Conservation (phyloP, 2,888 invertebrate species). For the Anthoptus insignis region DNA sequence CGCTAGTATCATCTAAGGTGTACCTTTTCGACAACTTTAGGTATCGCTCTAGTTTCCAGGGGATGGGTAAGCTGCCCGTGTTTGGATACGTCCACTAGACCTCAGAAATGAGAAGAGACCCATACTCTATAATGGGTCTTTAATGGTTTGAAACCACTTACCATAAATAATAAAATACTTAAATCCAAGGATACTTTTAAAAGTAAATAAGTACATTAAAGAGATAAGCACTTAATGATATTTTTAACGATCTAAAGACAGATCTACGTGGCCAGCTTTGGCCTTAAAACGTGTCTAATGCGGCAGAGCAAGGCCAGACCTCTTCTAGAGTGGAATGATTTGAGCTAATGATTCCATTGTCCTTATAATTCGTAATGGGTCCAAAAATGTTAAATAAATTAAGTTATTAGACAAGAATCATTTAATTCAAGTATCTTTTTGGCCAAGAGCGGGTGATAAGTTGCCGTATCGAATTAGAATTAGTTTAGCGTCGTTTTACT, state of each 20-base stretch:
- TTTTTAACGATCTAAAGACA: neutral
- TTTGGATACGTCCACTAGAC: no score
- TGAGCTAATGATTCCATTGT: constrained; percentile 20
- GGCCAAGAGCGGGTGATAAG: neutral
- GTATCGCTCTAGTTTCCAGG: no score
- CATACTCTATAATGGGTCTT: no score
- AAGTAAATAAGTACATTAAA: no score
- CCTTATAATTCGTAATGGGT: constrained; percentile 10
- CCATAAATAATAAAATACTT: no score
- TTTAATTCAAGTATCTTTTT: neutral
- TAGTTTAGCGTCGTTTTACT: no score
- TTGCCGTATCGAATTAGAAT: neutral
- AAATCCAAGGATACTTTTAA: no score
- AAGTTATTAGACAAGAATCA: constrained; percentile 4
- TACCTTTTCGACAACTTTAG: no score
- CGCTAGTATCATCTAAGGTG: no score
- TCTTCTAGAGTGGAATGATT: constrained; percentile 12
- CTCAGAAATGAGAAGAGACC: no score
- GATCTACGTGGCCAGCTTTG: constrained; percentile 6
- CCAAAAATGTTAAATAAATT: constrained; percentile 5
- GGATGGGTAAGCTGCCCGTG: no score
- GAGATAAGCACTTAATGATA: neutral
- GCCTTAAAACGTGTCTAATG: constrained; percentile 16
- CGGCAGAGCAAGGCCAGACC: constrained; percentile 22
- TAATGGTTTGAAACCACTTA: no score